Percentiles rank a stretch among this genome's conserved stretches.
Evolutionary conservation across 2,113 vertebrate genomes (phyloP).

Genomic region (Pampusana beccarii): DNA sequence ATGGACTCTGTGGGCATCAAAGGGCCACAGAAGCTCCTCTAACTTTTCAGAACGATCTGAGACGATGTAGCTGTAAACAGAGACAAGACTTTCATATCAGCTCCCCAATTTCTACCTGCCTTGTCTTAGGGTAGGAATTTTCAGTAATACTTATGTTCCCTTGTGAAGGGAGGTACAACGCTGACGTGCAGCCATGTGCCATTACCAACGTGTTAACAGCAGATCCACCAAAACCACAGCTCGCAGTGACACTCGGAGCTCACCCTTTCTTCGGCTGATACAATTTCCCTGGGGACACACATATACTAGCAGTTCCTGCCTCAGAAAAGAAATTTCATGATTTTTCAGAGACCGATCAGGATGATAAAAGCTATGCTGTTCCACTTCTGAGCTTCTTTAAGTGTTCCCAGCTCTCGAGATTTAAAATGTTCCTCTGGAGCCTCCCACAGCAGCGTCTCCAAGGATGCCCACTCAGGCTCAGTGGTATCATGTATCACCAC

Average conservation of each 20-base stretch:
- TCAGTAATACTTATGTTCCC: not conserved
- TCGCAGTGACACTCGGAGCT: not conserved
- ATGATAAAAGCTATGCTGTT: not conserved
- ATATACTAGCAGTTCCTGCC: not conserved
- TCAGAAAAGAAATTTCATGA: not conserved
- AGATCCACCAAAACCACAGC: not conserved
- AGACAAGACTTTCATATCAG: not conserved
- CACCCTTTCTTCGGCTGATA: not conserved
- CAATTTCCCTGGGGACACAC: no score
- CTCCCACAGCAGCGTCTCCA: not conserved
- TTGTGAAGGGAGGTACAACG: not conserved
- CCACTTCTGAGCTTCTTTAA: not conserved
- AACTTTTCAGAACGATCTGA: not conserved
- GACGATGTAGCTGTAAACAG: not conserved
- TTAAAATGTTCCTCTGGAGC: not conserved
- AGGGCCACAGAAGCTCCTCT: not conserved
- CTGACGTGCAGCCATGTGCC: not conserved
- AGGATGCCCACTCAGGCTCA: not conserved
- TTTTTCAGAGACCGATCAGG: not conserved
- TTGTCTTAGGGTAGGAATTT: not conserved
- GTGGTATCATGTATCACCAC: not conserved
- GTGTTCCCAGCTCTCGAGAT: not conserved
- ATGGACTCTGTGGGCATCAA: not conserved
- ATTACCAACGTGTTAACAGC: rapidly evolving
- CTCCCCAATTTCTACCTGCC: not conserved